Percentiles rank a stretch among this genome's conserved stretches.
phyloP scores from a whole-genome alignment of 2,888 invertebrate genomes.

The Epinotia ramella region DNA sequence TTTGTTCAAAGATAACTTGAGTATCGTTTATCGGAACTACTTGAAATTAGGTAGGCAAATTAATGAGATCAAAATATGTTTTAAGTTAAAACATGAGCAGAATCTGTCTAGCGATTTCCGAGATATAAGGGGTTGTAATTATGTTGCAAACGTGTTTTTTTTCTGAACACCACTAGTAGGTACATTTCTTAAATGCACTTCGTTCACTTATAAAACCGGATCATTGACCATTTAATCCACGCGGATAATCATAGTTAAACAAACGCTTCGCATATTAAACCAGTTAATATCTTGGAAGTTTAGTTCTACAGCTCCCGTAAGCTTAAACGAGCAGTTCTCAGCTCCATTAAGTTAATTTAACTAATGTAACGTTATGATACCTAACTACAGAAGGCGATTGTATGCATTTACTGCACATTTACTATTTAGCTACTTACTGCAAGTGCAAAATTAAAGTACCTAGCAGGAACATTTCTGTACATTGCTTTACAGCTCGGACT shows the following conservation, averaged over 20 bases:
- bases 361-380: slow-evolving; percentile 54
- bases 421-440: slow-evolving; percentile 36
- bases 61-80: too few relatives aligned
- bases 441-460: background rate
- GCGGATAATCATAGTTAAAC: slow-evolving; percentile 46
- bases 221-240: slow-evolving; percentile 45
- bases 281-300: slow-evolving; percentile 49
- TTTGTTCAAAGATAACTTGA: too few relatives aligned
- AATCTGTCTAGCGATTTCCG: too few relatives aligned
- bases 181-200: too few relatives aligned
- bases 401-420: slow-evolving; percentile 55
- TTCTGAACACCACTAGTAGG: too few relatives aligned
- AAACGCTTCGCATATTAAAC: slow-evolving; percentile 48
- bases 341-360: slow-evolving; percentile 59
- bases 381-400: slow-evolving; percentile 48
- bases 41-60: too few relatives aligned
- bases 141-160: too few relatives aligned
- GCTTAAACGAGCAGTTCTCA: slow-evolving; percentile 53
- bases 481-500: background rate
- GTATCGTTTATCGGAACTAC: too few relatives aligned
- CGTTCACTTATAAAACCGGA: slow-evolving; percentile 28
- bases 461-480: background rate
- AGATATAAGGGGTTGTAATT: too few relatives aligned
- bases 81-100: too few relatives aligned
- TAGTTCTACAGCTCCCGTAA: slow-evolving; percentile 47